Evolutionary conservation across 64 coral and sea anemone species (phyloP).

Genomic region (Montipora capricornis): DNA sequence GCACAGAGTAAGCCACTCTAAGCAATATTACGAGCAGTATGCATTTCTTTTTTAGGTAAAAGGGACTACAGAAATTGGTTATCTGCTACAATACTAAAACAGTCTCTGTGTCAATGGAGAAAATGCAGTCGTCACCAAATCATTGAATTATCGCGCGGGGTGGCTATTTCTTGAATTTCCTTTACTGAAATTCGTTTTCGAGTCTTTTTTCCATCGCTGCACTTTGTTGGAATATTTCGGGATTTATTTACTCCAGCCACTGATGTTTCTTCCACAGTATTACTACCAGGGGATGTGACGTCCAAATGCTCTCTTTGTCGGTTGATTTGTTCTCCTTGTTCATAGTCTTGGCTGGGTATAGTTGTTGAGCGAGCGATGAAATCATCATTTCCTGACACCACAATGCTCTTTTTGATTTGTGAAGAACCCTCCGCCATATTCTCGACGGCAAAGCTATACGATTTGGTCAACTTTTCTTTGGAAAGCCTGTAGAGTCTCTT

Average conservation of each 20-base stretch:
- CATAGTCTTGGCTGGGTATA: background rate
- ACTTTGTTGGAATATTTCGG: background rate
- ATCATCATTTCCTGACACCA: conserved; percentile 51
- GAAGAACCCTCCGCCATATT: background rate
- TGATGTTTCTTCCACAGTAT: background rate
- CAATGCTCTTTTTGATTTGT: background rate
- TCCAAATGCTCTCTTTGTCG: background rate
- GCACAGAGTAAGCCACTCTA: too few relatives aligned
- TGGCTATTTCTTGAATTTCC: conserved; percentile 2
- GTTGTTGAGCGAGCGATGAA: background rate
- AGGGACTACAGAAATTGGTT: too few relatives aligned
- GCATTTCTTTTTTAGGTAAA: too few relatives aligned
- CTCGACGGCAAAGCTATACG: conserved; percentile 81
- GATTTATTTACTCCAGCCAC: background rate
- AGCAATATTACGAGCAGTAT: too few relatives aligned
- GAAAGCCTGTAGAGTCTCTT: conserved; percentile 83
- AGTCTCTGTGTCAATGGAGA: background rate
- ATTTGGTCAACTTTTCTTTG: conserved; percentile 77
- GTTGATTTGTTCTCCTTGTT: background rate
- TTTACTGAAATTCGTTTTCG: background rate
- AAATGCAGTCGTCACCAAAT: conserved; percentile 21
- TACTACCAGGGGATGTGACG: background rate
- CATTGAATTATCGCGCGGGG: conserved; percentile 32
- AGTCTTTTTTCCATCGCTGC: background rate
- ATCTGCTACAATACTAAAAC: too few relatives aligned